phyloP scores from a whole-genome alignment of 2,888 invertebrate genomes.

The Rhagonycha lutea region DNA sequence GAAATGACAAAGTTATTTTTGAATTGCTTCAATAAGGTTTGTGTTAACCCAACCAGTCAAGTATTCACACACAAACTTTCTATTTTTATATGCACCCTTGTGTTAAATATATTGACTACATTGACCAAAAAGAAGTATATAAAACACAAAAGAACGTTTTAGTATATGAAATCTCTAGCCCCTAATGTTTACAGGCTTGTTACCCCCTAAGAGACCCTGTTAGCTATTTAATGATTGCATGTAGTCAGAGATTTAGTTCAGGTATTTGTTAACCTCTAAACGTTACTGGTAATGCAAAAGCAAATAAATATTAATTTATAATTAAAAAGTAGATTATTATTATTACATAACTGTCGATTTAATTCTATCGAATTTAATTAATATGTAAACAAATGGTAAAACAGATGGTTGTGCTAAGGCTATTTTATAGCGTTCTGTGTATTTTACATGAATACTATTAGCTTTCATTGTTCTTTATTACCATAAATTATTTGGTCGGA shows the following conservation, averaged over 20 bases:
- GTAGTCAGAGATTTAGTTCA: constrained; percentile 3
- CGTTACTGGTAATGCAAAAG: background rate
- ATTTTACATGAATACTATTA: background rate
- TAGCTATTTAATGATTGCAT: constrained; percentile 21
- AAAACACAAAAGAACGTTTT: constrained; percentile 7
- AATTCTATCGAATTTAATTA: background rate
- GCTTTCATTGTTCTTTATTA: background rate
- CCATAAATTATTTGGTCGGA: background rate
- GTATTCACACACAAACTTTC: constrained; percentile 8
- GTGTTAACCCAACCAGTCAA: background rate
- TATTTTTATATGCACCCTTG: constrained; percentile 6
- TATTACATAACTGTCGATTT: background rate
- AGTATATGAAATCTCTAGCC: constrained; percentile 11
- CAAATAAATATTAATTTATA: background rate
- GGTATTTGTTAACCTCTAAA: constrained; percentile 9
- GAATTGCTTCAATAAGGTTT: background rate
- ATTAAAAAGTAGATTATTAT: background rate
- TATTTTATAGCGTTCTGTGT: background rate
- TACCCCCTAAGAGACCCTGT: constrained; percentile 25
- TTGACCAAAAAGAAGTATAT: constrained; percentile 6
- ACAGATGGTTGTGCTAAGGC: background rate
- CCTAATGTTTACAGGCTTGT: constrained; percentile 28
- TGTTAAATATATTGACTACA: constrained; percentile 2
- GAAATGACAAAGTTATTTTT: background rate
- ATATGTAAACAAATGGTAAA: background rate